phyloP scores from a whole-genome alignment of 2,113 vertebrate genomes.

The Osmerus eperlanus region DNA sequence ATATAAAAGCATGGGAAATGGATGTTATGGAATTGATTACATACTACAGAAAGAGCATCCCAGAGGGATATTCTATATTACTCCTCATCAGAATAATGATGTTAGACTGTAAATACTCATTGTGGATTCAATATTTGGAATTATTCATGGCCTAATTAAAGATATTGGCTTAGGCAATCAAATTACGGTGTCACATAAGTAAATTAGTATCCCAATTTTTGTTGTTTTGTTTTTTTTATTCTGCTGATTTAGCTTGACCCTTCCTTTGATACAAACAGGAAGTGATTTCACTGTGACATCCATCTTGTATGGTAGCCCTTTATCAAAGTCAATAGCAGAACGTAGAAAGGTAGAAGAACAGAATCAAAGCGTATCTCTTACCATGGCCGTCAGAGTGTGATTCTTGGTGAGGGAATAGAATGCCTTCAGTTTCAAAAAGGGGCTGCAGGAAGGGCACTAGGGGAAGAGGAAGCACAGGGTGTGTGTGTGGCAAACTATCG shows the following conservation, averaged over 20 bases:
- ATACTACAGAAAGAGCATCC: conserved; percentile 51
- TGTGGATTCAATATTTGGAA: too few species aligned
- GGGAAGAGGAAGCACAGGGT: conserved; percentile 72
- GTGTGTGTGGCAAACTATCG: conserved; percentile 40
- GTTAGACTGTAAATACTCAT: not conserved
- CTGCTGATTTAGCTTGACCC: conserved; percentile 16
- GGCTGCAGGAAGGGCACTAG: conserved; percentile 75
- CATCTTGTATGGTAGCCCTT: conserved; percentile 24
- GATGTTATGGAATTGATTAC: conserved; percentile 59
- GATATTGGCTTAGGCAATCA: too few species aligned
- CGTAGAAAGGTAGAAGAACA: conserved; percentile 42
- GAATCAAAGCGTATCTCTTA: conserved; percentile 67
- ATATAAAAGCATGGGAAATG: conserved; percentile 64
- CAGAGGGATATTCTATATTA: conserved; percentile 30
- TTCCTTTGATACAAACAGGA: conserved; percentile 5
- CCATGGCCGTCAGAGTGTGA: conserved; percentile 66
- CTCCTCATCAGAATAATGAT: not conserved
- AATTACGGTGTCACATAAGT: too few species aligned
- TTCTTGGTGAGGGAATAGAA: conserved; percentile 72
- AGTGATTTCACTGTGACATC: conserved; percentile 32
- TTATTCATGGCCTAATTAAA: too few species aligned
- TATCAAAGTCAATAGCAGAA: not conserved
- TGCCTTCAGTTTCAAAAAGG: conserved; percentile 73
- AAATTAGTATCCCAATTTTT: not conserved
- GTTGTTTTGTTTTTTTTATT: not conserved